Conservation (phyloP, 2,113 vertebrate genomes). For the Apus apus region DNA sequence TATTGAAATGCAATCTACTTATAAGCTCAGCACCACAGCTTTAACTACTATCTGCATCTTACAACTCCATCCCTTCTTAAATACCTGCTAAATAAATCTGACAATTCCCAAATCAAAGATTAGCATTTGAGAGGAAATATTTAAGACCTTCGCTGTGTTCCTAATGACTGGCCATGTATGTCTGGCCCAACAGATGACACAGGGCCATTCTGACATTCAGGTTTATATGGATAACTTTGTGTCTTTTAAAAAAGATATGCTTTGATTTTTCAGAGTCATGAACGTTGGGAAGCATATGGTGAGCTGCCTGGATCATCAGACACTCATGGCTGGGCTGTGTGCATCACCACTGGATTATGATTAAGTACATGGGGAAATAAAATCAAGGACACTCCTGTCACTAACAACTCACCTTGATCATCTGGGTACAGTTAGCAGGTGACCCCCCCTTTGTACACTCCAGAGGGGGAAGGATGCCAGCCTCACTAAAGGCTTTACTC, state of each 20-base stretch:
- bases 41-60: neutral
- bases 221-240: neutral
- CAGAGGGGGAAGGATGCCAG: slow-evolving; percentile 79
- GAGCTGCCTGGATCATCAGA: neutral
- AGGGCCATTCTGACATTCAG: neutral
- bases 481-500: slow-evolving; percentile 80
- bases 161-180: neutral
- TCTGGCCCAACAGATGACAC: neutral
- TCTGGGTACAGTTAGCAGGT: slow-evolving; percentile 74
- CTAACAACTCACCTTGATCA: slow-evolving; percentile 81
- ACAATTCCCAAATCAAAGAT: slow-evolving; percentile 1
- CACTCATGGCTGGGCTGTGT: neutral
- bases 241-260: neutral
- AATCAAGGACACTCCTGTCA: neutral
- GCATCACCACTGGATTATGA: neutral
- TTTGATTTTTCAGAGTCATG: neutral
- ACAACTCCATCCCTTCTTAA: neutral
- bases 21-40: slow-evolving; percentile 1
- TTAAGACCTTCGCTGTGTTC: neutral
- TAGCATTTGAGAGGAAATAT: neutral
- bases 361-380: neutral
- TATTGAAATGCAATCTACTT: neutral
- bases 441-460: slow-evolving; percentile 75
- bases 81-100: neutral
- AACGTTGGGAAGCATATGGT: neutral